A percentile compares a stretch with the other conserved stretches of the same genome.
Evolutionary conservation across 2,888 invertebrate genomes (phyloP).

Genomic region (Panopea generosa): DNA sequence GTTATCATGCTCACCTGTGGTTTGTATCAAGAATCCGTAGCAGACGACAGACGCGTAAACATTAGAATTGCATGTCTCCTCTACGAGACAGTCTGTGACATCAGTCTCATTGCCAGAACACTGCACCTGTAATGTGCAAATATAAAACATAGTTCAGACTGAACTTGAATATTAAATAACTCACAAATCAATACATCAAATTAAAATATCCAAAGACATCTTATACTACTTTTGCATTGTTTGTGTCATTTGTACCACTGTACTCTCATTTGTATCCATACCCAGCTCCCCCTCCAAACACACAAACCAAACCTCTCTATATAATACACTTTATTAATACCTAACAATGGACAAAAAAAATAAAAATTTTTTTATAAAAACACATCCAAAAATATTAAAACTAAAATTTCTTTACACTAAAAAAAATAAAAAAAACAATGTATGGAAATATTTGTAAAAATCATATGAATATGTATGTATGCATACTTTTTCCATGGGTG

Average conservation of each 20-base stretch:
- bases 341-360: no score
- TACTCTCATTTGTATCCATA: neutral
- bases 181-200: neutral
- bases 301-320: no score
- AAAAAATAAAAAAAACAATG: no score
- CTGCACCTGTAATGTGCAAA: conserved; percentile 53
- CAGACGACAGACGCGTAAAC: conserved; percentile 69
- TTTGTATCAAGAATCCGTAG: conserved; percentile 25
- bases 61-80: conserved; percentile 30
- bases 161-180: conserved; percentile 7
- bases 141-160: conserved; percentile 30
- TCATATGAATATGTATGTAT: no score
- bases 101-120: conserved; percentile 70
- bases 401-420: no score
- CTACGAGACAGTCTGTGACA: conserved; percentile 61
- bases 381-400: no score
- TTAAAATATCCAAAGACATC: neutral
- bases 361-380: no score
- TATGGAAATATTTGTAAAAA: no score
- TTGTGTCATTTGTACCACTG: neutral
- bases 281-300: neutral
- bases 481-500: no score
- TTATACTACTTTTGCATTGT: neutral
- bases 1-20: no score
- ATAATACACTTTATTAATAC: no score